Evolutionary conservation across 1,140 invertebrate species (phyloP), one percentile per base, ranked within the genome.

Genomic region (Bombus confusus): DNA sequence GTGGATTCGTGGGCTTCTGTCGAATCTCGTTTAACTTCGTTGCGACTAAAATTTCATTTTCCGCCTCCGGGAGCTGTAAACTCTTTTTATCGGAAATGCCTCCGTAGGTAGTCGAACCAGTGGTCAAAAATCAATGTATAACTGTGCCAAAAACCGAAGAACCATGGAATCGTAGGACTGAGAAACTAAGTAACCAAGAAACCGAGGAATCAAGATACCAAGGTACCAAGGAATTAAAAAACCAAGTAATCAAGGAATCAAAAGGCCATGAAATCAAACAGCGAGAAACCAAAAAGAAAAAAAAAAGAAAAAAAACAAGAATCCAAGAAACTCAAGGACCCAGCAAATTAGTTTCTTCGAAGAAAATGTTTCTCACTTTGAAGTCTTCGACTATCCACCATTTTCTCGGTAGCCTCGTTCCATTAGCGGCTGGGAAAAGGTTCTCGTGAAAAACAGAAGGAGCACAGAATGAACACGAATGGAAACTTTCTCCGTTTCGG

Each of bases 401-500:
- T 52, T 52, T 59, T n/a, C 28, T 64, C 69, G 69, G 37, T 62
- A 62, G 80, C 52, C 18, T 9, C 1, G 39, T 74, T 74, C 57
- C 73, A 64, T 82, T 82, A 82, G 69, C 52, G 39, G 9, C 39
- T 34, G 80, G 68, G 43, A 64, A 71, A 75, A 59, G 57, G 28
- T 5, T 18, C 5, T 31, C 43, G 15, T 3, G 13, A 5, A 47
- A 37, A 62, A 52, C 41, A 37, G 43, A 37, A 41, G 76, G 28
- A 59, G 57, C 41, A 43, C 8, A 37, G n/a, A 59, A 39, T 69
- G 39, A 76, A 39, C 52, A 31, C 34, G 57, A 2, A 41, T 28
- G 59, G 66, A 22, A 83, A 77, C 80, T 82, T 83, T 77, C 73
- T 69, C 43, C 74, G 57, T 64, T 28, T 31, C 81, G 73, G 75